Evolutionary conservation across 2,888 invertebrate genomes (phyloP).

Genomic region (Marasmarcha lunaedactyla): DNA sequence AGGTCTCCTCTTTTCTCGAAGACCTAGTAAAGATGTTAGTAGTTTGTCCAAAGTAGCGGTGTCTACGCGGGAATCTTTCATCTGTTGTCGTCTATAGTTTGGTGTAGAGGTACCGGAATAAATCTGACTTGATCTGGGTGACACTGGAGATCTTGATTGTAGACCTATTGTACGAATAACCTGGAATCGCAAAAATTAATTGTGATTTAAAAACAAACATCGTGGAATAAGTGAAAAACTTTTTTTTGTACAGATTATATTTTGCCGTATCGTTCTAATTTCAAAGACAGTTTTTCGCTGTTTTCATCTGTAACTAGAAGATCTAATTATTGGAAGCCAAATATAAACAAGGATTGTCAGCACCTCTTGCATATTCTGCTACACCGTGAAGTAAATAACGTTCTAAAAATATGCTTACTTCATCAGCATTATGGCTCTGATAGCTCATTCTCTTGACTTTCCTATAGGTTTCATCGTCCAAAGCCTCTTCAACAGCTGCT

Average conservation of each 20-base stretch:
- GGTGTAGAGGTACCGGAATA: conserved; percentile 41
- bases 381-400: too few species aligned
- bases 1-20: conserved; percentile 38
- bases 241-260: too few species aligned
- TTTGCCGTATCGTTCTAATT: too few species aligned
- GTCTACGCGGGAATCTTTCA: conserved; percentile 52
- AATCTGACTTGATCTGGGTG: conserved; percentile 35
- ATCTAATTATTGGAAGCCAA: too few species aligned
- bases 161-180: conserved; percentile 46
- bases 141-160: conserved; percentile 34
- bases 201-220: background rate
- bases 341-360: too few species aligned
- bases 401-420: conserved; percentile 53
- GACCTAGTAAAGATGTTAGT: conserved; percentile 70
- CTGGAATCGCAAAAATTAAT: conserved; percentile 20
- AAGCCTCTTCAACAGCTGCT: conserved; percentile 75
- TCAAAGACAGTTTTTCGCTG: too few species aligned
- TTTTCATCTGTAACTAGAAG: too few species aligned
- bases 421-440: conserved; percentile 75
- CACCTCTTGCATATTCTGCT: too few species aligned
- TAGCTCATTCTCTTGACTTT: conserved; percentile 81
- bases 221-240: too few species aligned
- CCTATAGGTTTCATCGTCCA: conserved; percentile 76
- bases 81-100: conserved; percentile 15
- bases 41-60: conserved; percentile 74